These are phyloP conservation scores for Macrobrachium rosenbergii DNA, from an alignment of 1,140 invertebrate species.

Conservation along the genomic window DNA sequence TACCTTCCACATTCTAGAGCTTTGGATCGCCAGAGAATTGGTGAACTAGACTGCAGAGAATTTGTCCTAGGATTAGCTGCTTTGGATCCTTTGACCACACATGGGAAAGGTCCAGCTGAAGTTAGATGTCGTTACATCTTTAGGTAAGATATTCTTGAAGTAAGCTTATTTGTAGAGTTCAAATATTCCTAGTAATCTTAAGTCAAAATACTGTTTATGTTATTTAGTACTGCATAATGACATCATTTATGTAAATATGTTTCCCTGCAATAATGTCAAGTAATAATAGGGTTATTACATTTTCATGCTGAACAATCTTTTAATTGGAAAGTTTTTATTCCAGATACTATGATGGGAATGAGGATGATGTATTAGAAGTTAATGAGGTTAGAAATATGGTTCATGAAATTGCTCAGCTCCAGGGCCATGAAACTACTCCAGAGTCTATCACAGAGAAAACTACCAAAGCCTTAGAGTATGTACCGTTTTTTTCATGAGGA, in stretches of 20 bases:
- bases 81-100: constrained; percentile 74
- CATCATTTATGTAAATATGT: no score
- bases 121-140: constrained; percentile 75
- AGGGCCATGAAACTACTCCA: constrained; percentile 70
- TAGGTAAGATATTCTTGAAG: constrained; percentile 52
- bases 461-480: constrained; percentile 71
- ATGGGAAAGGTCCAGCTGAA: constrained; percentile 75
- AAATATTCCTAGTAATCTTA: neutral
- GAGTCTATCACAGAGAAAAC: constrained; percentile 70
- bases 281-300: no score
- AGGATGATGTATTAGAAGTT: constrained; percentile 70
- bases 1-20: no score
- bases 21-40: constrained; percentile 33
- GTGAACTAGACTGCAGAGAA: constrained; percentile 67
- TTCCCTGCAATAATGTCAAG: no score
- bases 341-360: constrained; percentile 73
- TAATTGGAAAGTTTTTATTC: neutral
- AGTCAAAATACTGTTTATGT: neutral
- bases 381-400: constrained; percentile 69
- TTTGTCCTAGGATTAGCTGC: constrained; percentile 73
- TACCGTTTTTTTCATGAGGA: no score
- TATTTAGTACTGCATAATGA: no score
- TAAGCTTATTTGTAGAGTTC: neutral
- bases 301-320: no score
- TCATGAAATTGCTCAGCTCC: constrained; percentile 71